Evolutionary conservation across 2,888 invertebrate species (phyloP).

Genomic region (Odontothrips loti): DNA sequence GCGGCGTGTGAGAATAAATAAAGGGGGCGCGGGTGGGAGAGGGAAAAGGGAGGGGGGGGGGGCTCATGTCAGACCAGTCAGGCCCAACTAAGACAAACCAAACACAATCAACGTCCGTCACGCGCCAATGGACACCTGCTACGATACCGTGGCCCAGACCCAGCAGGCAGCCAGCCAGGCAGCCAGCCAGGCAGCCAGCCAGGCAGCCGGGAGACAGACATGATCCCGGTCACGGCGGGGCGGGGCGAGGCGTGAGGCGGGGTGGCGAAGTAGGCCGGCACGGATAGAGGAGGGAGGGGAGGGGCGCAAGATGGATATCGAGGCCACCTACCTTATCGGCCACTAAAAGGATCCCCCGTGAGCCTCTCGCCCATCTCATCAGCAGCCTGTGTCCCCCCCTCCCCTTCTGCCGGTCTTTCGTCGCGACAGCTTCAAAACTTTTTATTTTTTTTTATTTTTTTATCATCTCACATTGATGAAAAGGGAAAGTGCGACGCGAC

Average conservation of each 20-base stretch:
- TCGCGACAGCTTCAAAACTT: neutral
- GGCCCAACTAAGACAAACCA: slow-evolving; percentile 26
- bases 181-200: too few species aligned
- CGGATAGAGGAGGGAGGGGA: neutral
- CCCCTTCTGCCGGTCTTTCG: too few species aligned
- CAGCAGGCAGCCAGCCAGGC: too few species aligned
- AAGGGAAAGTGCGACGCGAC: neutral
- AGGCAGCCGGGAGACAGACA: too few species aligned
- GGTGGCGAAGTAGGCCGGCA: neutral
- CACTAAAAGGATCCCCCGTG: too few species aligned
- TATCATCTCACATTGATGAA: neutral
- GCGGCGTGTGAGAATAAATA: too few species aligned
- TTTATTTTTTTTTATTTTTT: neutral
- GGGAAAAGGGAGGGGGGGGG: neutral
- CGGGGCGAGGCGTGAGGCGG: neutral
- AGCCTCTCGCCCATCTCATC: too few species aligned
- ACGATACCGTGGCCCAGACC: neutral
- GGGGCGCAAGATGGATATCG: neutral
- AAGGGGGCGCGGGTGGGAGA: neutral
- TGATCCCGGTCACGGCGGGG: neutral
- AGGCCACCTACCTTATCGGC: too few species aligned
- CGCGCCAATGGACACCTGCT: slow-evolving; percentile 2
- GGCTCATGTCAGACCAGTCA: slow-evolving; percentile 11
- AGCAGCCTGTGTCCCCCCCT: too few species aligned
- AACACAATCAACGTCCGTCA: slow-evolving; percentile 17